Conservation (phyloP, 1,140 invertebrate genomes). For the roundworm (Caenorhabditis elegans) region DNA sequence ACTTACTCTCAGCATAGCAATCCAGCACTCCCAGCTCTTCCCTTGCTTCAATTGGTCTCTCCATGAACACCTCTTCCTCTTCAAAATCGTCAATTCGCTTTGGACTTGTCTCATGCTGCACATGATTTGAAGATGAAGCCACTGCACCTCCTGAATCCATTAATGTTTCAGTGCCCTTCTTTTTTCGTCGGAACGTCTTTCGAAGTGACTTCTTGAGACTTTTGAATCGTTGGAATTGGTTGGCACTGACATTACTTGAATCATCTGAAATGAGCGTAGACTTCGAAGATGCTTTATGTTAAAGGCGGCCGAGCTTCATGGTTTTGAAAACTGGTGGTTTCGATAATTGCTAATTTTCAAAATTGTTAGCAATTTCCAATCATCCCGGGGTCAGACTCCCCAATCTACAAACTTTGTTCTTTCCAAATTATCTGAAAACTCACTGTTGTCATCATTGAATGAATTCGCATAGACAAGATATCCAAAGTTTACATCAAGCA, state of each 20-base stretch:
- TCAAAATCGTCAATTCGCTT: neutral
- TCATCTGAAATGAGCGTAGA: constrained; percentile 14
- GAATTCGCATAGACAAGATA: neutral
- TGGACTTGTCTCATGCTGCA: neutral
- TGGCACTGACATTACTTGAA: neutral
- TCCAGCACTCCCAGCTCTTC: neutral
- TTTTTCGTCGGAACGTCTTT: neutral
- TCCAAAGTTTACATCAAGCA: neutral
- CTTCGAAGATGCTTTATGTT: too few species aligned
- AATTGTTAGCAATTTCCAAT: too few species aligned
- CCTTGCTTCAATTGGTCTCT: neutral
- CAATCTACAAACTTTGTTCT: too few species aligned
- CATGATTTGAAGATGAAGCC: neutral
- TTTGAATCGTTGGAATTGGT: constrained; percentile 6
- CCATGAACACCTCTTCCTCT: neutral
- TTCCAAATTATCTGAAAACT: too few species aligned
- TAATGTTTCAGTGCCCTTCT: neutral
- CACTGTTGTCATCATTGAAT: neutral
- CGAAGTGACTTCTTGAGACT: neutral
- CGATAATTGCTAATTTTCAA: too few species aligned
- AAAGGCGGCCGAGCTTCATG: too few species aligned
- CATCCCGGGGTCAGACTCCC: too few species aligned
- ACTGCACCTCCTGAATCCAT: neutral
- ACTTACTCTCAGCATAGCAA: constrained; percentile 1
- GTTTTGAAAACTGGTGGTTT: too few species aligned